Conservation (phyloP, 2,888 invertebrate species). For the Pseudolycoriella hygida region DNA sequence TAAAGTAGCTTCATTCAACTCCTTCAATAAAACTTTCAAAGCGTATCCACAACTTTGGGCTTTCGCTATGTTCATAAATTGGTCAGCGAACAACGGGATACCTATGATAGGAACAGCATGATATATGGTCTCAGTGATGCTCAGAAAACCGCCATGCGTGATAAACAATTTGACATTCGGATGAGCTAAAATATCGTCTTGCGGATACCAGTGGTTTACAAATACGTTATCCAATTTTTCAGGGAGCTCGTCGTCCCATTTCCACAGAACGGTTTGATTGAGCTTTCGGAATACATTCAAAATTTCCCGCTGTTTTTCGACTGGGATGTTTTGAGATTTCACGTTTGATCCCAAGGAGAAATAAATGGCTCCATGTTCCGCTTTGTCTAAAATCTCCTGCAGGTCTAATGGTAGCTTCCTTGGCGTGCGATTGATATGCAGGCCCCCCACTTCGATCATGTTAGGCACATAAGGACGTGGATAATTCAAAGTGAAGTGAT, state of each 20-base stretch:
- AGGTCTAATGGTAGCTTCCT: constrained; percentile 12
- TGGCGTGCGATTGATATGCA: constrained; percentile 1
- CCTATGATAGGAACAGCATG: constrained; percentile 10
- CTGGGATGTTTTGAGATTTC: constrained; percentile 33
- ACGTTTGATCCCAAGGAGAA: constrained; percentile 38
- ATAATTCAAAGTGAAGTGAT: constrained; percentile 7
- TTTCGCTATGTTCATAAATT: constrained; percentile 13
- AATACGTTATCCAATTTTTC: constrained; percentile 7
- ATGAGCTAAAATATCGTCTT: constrained; percentile 9
- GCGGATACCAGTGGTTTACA: constrained; percentile 8
- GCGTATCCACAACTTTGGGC: constrained; percentile 13
- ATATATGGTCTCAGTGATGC: constrained; percentile 9
- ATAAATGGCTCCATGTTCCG: constrained; percentile 19
- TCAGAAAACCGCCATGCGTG: constrained; percentile 10
- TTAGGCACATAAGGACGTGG: constrained; percentile 9
- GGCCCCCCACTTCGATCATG: constrained; percentile 10
- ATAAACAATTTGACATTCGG: constrained; percentile 10
- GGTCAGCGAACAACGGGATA: constrained; percentile 8
- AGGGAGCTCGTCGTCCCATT: constrained; percentile 10
- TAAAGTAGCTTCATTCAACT: constrained; percentile 13
- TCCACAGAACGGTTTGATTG: constrained; percentile 11
- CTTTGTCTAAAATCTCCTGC: constrained; percentile 17
- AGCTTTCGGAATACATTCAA: constrained; percentile 34
- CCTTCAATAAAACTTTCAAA: constrained; percentile 11
- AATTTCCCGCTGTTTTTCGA: constrained; percentile 32